phyloP scores from a whole-genome alignment of 2,113 vertebrate species.

The Carassius gibelio region DNA sequence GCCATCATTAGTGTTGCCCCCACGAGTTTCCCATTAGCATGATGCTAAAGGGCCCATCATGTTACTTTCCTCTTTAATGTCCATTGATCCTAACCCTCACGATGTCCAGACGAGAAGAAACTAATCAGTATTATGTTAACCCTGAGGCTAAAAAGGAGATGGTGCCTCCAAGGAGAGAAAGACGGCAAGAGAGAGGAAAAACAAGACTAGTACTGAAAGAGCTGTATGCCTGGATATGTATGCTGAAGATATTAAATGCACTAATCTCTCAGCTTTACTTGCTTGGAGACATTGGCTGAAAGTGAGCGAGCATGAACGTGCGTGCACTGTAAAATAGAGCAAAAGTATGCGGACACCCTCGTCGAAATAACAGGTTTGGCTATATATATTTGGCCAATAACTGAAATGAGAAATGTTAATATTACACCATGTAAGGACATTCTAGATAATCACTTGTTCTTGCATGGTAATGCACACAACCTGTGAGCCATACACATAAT shows the following conservation, averaged over 20 bases:
- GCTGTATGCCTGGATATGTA: conserved; percentile 3
- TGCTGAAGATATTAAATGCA: conserved; percentile 15
- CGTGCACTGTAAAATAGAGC: not conserved
- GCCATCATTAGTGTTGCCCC: not conserved
- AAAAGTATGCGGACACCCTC: not conserved
- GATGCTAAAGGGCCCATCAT: not conserved
- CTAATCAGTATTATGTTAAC: conserved; percentile 54
- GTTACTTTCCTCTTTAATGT: conserved; percentile 6
- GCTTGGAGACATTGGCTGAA: conserved; percentile 10
- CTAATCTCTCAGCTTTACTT: conserved; percentile 8
- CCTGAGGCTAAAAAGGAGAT: conserved; percentile 45
- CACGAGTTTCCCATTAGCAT: not conserved
- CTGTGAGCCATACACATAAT: not conserved
- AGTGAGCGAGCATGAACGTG: not conserved
- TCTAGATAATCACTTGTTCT: not conserved
- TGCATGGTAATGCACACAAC: not conserved
- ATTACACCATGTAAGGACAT: not conserved
- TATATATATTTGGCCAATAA: not conserved
- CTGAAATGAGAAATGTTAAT: not conserved
- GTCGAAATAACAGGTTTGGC: conserved; percentile 2
- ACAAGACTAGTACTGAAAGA: conserved; percentile 10
- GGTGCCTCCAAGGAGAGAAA: conserved; percentile 1
- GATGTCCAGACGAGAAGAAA: conserved; percentile 31
- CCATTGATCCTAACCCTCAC: conserved; percentile 25
- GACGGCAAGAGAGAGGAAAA: not conserved